phyloP scores from a whole-genome alignment of 2,888 invertebrate genomes.

The Mimumesa dahlbomi region DNA sequence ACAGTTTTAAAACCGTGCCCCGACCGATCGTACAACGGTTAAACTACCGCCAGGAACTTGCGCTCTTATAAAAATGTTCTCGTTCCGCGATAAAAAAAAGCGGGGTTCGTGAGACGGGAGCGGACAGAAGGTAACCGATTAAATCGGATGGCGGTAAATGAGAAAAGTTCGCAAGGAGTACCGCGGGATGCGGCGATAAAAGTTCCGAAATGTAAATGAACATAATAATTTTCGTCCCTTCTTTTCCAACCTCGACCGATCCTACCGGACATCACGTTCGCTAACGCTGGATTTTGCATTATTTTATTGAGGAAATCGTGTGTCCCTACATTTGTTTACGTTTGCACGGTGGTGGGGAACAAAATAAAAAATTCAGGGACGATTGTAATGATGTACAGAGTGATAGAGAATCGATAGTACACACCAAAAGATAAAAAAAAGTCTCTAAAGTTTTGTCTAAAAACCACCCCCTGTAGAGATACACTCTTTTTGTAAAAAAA shows the following conservation, averaged over 20 bases:
- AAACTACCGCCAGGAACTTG: constrained; percentile 10
- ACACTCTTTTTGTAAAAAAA: too few species aligned
- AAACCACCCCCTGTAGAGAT: too few species aligned
- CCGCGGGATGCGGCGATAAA: constrained; percentile 34
- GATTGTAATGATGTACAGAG: too few species aligned
- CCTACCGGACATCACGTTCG: background rate
- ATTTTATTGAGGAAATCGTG: background rate
- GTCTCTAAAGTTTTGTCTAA: too few species aligned
- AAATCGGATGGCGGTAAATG: constrained; percentile 47
- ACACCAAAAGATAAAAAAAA: too few species aligned
- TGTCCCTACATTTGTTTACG: too few species aligned
- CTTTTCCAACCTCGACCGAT: background rate
- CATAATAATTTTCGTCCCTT: constrained; percentile 22
- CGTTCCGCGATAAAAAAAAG: constrained; percentile 10
- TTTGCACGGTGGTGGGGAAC: too few species aligned
- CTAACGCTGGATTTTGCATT: background rate
- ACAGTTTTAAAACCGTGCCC: too few species aligned
- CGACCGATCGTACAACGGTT: constrained; percentile 10
- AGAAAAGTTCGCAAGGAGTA: constrained; percentile 42
- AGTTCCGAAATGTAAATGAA: constrained; percentile 48
- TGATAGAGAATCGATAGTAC: too few species aligned
- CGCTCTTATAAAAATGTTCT: constrained; percentile 15
- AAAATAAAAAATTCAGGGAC: too few species aligned
- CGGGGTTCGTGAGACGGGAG: background rate
- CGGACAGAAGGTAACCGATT: constrained; percentile 30